Base-by-base conservation (phyloP, 1,140 invertebrate species). In the Dolichoris vasculosae region DNA sequence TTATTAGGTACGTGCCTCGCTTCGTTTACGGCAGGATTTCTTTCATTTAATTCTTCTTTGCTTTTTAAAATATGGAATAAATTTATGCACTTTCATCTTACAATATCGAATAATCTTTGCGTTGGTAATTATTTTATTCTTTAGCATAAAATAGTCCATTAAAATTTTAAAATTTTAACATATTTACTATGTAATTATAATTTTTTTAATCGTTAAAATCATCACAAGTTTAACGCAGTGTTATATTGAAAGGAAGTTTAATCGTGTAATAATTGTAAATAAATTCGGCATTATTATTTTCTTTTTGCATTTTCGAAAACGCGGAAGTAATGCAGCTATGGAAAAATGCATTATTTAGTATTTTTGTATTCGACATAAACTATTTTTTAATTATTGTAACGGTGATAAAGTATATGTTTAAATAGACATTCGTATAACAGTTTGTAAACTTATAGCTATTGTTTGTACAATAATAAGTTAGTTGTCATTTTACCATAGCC, bases 351-450 rank as follows among this genome's bases (percentile, higher is more conserved):
- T 67, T 67, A 73, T 79, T 75, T 63, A 46, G 11, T 83, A 86
- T 80, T 83, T 64, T 75, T 64, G 40, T 43, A 83, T 59, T 80
- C 20, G 75, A 83, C 75, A 86, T 79, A 86, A 86, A 86, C 76
- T 86, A 83, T 86, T 83, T 73, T 59, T 73, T 43, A 83, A 86
- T 83, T 83, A 43, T 83, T 80, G 81, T 48, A 86, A 86, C 85
- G 76, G 48, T 48, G 38, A 86, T 86, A 86, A 86, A 86, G 75
- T 82, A 83, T 86, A 79, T 86, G 46, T 43, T 86, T 83, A 83
- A 86, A 86, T 86, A 83, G 80, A 83, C 76, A 83, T 76, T 83
- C 51, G 85, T 73, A 63, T 86, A 86, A 86, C 81, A 79, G 64
- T 86, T 86, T 35, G 64, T 79, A 82, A 63, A 59, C 40, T n/a